phyloP scores from a whole-genome alignment of 2,797 vertebrate genomes.

The Lacerta agilis region DNA sequence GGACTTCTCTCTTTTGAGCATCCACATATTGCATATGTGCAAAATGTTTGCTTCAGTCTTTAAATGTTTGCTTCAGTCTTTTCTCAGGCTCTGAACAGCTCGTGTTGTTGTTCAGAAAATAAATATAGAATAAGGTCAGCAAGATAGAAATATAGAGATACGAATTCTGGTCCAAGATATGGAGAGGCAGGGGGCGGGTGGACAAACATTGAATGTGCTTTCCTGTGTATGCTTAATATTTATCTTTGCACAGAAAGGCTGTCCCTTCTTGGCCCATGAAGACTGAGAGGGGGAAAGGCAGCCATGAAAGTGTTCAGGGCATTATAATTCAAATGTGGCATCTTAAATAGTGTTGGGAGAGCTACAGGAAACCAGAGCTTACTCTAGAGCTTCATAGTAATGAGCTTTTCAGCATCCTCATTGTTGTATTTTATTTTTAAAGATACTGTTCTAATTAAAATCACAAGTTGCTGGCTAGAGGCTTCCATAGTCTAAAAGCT shows the following conservation, averaged over 20 bases:
- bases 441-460: not conserved
- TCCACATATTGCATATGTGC: not conserved
- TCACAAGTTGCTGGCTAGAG: not conserved
- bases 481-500: not conserved
- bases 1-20: not conserved
- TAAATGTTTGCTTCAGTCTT: not conserved
- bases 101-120: conserved; percentile 5
- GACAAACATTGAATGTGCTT: not conserved
- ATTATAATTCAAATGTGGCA: not conserved
- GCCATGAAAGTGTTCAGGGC: not conserved
- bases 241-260: not conserved
- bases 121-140: not conserved
- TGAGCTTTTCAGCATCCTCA: not conserved
- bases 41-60: not conserved
- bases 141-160: not conserved
- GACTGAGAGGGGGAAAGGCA: no score
- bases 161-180: not conserved
- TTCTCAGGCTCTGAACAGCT: not conserved
- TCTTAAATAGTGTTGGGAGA: not conserved
- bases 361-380: not conserved
- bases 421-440: not conserved
- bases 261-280: not conserved
- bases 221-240: not conserved
- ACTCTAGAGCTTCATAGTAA: not conserved
- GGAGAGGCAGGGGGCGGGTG: no score